Evolutionary conservation across 2,113 vertebrate species (phyloP).

Genomic region (Petaurus breviceps): DNA sequence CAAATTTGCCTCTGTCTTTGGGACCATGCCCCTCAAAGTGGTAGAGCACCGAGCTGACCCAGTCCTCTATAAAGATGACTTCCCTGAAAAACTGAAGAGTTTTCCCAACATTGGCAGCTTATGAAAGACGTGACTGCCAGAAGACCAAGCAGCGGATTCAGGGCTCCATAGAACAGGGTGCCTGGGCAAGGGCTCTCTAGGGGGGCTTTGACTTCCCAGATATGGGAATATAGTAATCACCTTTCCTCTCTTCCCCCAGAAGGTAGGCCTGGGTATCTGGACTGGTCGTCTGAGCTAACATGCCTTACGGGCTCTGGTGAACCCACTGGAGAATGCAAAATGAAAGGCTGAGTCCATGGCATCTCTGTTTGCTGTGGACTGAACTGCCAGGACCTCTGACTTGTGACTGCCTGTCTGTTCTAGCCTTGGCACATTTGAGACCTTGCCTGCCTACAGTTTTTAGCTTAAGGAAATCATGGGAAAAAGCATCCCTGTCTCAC

Average conservation of each 20-base stretch:
- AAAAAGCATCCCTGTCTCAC: neutral
- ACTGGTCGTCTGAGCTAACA: neutral
- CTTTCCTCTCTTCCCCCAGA: constrained; percentile 4
- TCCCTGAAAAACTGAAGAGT: constrained; percentile 98
- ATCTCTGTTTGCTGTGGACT: neutral
- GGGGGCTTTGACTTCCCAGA: neutral
- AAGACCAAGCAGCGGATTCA: neutral
- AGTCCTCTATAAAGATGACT: constrained; percentile 98
- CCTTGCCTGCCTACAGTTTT: neutral
- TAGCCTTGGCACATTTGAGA: neutral
- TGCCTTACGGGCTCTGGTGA: too few relatives aligned
- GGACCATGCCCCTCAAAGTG: constrained; percentile 98
- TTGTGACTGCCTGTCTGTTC: neutral
- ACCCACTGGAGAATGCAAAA: neutral
- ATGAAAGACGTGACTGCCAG: constrained; percentile 74
- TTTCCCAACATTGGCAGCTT: constrained; percentile 99
- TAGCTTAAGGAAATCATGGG: constrained; percentile 6
- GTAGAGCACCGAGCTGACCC: constrained; percentile 98
- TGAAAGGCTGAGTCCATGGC: neutral
- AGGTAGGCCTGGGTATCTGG: neutral
- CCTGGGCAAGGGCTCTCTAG: neutral
- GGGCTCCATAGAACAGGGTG: neutral
- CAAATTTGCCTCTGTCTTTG: constrained; percentile 97
- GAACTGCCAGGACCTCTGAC: neutral
- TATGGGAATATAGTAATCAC: constrained; percentile 10